Evolutionary conservation across 2,888 invertebrate genomes (phyloP).

Genomic region (Gandaritis pyraliata): DNA sequence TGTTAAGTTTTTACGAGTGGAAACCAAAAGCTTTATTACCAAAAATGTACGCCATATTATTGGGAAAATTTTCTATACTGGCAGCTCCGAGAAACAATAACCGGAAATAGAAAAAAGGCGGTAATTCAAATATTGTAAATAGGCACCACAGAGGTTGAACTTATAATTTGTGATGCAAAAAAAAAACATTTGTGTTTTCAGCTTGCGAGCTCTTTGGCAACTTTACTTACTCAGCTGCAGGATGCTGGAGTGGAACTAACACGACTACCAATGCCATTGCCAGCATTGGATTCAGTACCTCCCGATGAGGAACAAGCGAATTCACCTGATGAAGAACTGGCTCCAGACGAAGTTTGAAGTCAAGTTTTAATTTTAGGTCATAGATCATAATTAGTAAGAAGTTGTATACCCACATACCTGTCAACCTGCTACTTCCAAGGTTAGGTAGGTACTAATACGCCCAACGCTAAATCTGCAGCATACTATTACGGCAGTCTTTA

Average conservation of each 20-base stretch:
- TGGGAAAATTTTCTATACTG: constrained; percentile 4
- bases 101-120: constrained; percentile 18
- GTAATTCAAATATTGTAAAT: constrained; percentile 1
- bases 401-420: neutral
- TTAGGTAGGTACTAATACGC: neutral
- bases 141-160: too few species aligned
- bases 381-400: too few species aligned
- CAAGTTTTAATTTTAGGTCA: neutral
- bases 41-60: neutral
- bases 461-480: too few species aligned
- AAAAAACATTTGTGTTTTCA: constrained; percentile 39
- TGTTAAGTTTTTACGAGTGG: too few species aligned
- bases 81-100: constrained; percentile 4
- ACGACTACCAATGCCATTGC: constrained; percentile 39
- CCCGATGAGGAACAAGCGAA: constrained; percentile 29
- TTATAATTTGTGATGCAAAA: too few species aligned
- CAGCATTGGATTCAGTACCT: constrained; percentile 27
- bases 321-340: constrained; percentile 50
- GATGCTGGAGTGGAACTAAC: constrained; percentile 59
- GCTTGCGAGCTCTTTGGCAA: constrained; percentile 64
- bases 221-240: constrained; percentile 55
- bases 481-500: too few species aligned
- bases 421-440: too few species aligned
- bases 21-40: too few species aligned
- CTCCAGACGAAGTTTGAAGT: constrained; percentile 68